phyloP scores from a whole-genome alignment of 2,113 vertebrate species.

The Puffinus mauretanicus region DNA sequence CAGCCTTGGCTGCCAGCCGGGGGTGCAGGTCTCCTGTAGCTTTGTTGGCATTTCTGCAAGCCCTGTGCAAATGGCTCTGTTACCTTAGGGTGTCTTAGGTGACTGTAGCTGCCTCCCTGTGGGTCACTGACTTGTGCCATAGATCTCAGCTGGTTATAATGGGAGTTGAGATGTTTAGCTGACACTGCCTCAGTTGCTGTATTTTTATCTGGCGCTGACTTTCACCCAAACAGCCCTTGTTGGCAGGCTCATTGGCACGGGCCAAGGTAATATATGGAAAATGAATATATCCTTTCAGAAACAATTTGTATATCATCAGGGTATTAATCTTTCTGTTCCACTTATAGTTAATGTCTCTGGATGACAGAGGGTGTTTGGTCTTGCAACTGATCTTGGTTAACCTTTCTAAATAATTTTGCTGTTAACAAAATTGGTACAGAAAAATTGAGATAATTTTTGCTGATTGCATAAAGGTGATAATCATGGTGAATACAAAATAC shows the following conservation, averaged over 20 bases:
- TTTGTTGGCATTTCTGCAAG: not conserved
- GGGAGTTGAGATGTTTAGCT: not conserved
- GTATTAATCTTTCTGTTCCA: not conserved
- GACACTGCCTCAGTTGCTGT: not conserved
- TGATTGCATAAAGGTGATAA: not conserved
- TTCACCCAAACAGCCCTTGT: not conserved
- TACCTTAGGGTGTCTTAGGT: not conserved
- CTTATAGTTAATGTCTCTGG: not conserved
- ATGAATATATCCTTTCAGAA: not conserved
- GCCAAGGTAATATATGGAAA: not conserved
- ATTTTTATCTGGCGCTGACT: not conserved
- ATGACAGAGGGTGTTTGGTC: not conserved
- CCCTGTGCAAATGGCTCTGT: not conserved
- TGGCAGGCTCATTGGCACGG: not conserved
- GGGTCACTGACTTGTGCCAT: not conserved
- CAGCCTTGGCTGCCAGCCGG: not conserved
- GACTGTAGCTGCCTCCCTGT: not conserved
- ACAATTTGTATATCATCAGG: not conserved
- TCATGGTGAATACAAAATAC: not conserved
- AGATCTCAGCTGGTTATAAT: not conserved
- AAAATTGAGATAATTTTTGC: not conserved
- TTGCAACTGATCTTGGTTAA: not conserved
- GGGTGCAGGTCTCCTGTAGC: not conserved
- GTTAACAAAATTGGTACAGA: not conserved
- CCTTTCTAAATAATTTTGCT: not conserved